Base-by-base conservation (phyloP, 2,797 vertebrate species). In the Remorina albescens region DNA sequence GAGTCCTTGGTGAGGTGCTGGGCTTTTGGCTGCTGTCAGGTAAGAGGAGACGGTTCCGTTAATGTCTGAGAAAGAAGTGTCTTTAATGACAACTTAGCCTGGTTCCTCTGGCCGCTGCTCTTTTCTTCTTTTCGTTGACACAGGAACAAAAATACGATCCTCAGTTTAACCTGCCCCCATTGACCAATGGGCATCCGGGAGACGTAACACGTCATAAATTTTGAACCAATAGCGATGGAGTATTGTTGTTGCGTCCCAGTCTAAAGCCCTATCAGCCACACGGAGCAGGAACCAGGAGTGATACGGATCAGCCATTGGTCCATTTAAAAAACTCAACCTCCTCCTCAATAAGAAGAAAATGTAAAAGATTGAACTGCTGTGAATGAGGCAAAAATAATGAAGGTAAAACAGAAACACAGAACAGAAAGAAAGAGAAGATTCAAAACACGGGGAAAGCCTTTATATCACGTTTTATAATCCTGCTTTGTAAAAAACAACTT, bases 111-210 rank as follows among this genome's bases (percentile, higher is more conserved):
- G 10, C 61, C 56, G 23, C 80, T 71, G 49, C 42, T 87, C 80
- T 91, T 91, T 91, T 89, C 86, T 90, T 91, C 82, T 88, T 90
- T 91, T 85, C 87, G 88, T 92, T 94, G 92, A 94, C 93, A 95
- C 94, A 94, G 95, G 93, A 95, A 95, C 95, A 95, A 94, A 95
- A 95, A 95, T 94, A 95, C 87, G 79, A 88, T 85, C 71, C 71
- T 74, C 84, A 63, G 79, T 92, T 91, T 82, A 87, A 91, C 88
- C 86, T 85, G 66, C 46, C 47, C 21, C 16, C 42, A 16, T 9
- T 1, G 44, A 69, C 95, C 95, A 95, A 95, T 95, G 67, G 63
- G 54, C 44, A 11, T 46, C 25, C 21, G 30, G 23, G 53, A 61
- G 63, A 66, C 11, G 0, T 5, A 8, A 6, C 0, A 81, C 86